Percentiles rank a stretch among this genome's conserved stretches.
These are phyloP conservation scores for Caenorhabditis sp. DNA, from an alignment of 2,888 invertebrate species.

Conservation along the genomic window DNA sequence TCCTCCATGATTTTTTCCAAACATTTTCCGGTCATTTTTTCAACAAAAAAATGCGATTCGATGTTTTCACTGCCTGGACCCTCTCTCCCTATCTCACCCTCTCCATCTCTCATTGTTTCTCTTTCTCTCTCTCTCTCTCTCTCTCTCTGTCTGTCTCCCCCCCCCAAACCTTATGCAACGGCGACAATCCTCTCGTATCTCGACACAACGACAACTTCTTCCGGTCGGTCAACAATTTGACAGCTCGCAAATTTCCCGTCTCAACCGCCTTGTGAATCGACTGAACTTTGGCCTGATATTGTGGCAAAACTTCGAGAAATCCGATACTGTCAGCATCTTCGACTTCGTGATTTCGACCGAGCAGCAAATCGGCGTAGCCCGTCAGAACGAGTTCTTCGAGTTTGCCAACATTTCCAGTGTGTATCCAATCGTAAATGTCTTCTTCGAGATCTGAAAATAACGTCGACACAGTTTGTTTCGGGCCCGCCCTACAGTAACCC, in stretches of 20 bases:
- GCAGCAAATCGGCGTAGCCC: constrained; percentile 84
- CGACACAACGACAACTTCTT: constrained; percentile 73
- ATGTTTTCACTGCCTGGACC: no score
- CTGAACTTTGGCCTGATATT: constrained; percentile 74
- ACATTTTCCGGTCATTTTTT: no score
- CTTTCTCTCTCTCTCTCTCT: no score
- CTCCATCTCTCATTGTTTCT: no score
- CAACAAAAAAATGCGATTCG: no score
- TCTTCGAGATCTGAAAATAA: constrained; percentile 67
- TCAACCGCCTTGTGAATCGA: constrained; percentile 72
- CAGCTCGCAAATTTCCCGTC: constrained; percentile 73
- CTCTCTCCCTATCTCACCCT: no score
- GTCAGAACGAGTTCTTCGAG: constrained; percentile 86
- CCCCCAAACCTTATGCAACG: constrained; percentile 67
- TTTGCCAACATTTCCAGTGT: constrained; percentile 85
- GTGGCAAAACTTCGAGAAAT: constrained; percentile 87
- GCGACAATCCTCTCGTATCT: constrained; percentile 69
- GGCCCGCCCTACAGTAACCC: background rate
- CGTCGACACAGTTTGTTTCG: background rate
- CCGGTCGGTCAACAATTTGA: constrained; percentile 72
- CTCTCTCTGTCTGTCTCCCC: no score
- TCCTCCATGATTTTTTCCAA: no score
- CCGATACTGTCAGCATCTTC: constrained; percentile 74
- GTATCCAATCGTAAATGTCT: constrained; percentile 72
- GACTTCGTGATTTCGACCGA: constrained; percentile 75